Conservation (phyloP, 2,888 invertebrate species). For the Amblyteles armatorius region DNA sequence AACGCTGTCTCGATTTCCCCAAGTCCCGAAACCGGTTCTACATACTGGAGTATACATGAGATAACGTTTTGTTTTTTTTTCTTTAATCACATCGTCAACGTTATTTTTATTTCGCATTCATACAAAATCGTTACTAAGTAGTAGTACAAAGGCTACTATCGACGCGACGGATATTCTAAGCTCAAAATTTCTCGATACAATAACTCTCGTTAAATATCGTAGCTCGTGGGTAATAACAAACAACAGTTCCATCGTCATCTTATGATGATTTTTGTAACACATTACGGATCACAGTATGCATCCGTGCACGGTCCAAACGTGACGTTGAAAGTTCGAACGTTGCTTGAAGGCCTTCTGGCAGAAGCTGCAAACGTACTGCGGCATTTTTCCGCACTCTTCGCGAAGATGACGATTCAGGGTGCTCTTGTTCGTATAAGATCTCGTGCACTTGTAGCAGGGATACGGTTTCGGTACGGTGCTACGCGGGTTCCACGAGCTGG, state of each 20-base stretch:
- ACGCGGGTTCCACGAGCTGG: slow-evolving; percentile 59
- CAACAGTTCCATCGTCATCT: slow-evolving; percentile 25
- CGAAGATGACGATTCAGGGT: slow-evolving; percentile 85
- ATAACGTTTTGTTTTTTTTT: not conserved
- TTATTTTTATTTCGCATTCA: slow-evolving; percentile 58
- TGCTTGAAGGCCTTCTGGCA: slow-evolving; percentile 80
- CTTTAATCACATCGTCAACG: slow-evolving; percentile 46
- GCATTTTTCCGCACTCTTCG: slow-evolving; percentile 82
- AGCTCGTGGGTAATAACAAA: slow-evolving; percentile 25
- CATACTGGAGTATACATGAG: slow-evolving; percentile 3
- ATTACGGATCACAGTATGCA: slow-evolving; percentile 66
- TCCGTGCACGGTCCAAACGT: slow-evolving; percentile 78
- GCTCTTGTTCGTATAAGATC: slow-evolving; percentile 87
- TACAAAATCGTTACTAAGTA: slow-evolving; percentile 59
- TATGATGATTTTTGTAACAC: not conserved
- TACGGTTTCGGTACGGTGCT: slow-evolving; percentile 63
- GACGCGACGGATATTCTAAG: slow-evolving; percentile 33
- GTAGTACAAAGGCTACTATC: slow-evolving; percentile 44
- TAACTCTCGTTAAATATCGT: slow-evolving; percentile 34
- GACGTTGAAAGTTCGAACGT: slow-evolving; percentile 79
- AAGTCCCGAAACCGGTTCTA: not conserved
- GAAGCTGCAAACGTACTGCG: slow-evolving; percentile 79
- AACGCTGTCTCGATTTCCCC: not conserved
- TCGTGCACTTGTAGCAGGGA: slow-evolving; percentile 77
- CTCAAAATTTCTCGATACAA: slow-evolving; percentile 26